Percentiles rank a stretch among this genome's conserved stretches.
Conservation (phyloP, 2,888 invertebrate species). For the Aelia acuminata region DNA sequence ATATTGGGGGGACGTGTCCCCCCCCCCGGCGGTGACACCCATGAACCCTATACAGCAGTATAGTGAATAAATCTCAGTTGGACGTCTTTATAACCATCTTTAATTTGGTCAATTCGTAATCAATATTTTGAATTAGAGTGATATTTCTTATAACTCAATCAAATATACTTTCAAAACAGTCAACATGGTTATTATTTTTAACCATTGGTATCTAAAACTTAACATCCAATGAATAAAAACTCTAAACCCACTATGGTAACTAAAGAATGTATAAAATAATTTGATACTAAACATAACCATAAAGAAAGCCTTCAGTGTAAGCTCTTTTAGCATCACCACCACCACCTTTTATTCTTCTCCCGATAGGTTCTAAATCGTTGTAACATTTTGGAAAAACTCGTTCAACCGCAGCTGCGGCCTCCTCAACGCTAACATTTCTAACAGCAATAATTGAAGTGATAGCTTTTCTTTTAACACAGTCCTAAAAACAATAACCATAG, state of each 20-base stretch:
- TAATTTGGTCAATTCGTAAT: neutral
- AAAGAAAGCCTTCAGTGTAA: conserved; percentile 82
- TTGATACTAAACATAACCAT: conserved; percentile 78
- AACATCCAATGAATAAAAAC: neutral
- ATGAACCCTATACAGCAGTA: too few relatives aligned
- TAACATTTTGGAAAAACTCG: conserved; percentile 93
- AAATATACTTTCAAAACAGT: neutral
- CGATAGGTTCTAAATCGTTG: conserved; percentile 92
- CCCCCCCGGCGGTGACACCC: too few relatives aligned
- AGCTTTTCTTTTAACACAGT: conserved; percentile 93
- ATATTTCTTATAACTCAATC: neutral
- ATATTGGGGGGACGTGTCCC: too few relatives aligned
- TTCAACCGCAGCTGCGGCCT: conserved; percentile 85
- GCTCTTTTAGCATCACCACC: conserved; percentile 83
- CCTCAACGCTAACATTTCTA: conserved; percentile 78
- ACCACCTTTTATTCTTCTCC: conserved; percentile 78
- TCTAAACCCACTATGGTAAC: neutral
- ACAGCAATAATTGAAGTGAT: conserved; percentile 86
- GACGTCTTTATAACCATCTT: neutral
- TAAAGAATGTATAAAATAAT: neutral
- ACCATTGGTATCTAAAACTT: neutral
- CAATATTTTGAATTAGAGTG: neutral
- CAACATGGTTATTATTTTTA: neutral
- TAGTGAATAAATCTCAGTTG: too few relatives aligned
- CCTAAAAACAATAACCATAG: conserved; percentile 73